These are phyloP conservation scores for Novumbra hubbsi DNA, from an alignment of 2,797 vertebrate genomes.

Conservation along the genomic window DNA sequence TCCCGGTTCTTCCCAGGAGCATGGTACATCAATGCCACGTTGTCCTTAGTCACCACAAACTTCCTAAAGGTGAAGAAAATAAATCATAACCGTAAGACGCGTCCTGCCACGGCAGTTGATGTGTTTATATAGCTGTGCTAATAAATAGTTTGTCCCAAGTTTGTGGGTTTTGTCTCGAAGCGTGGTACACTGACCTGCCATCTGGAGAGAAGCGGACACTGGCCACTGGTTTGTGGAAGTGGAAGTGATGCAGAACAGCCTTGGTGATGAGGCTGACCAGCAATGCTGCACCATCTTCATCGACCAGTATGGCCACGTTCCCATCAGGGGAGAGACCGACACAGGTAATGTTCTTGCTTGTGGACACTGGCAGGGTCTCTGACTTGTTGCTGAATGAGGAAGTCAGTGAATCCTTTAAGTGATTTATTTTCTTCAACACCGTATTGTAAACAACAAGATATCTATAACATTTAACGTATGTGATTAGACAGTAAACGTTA, in stretches of 20 bases:
- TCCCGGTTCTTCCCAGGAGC: conserved; percentile 89
- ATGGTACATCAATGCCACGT: conserved; percentile 89
- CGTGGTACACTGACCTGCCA: conserved; percentile 78
- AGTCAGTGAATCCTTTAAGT: not conserved
- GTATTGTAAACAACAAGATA: not conserved
- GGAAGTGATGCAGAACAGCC: conserved; percentile 86
- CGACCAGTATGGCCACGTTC: conserved; percentile 78
- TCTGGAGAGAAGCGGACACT: conserved; percentile 90
- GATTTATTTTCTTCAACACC: not conserved
- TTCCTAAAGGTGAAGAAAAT: conserved; percentile 70
- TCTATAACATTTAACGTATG: not conserved
- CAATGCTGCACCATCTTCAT: conserved; percentile 81
- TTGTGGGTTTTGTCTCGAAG: not conserved
- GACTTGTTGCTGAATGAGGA: conserved; percentile 85
- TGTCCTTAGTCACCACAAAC: conserved; percentile 92
- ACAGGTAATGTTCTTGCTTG: conserved; percentile 84
- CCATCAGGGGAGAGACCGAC: conserved; percentile 92
- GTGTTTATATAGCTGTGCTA: not conserved
- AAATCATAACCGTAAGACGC: not conserved
- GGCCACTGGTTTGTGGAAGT: conserved; percentile 90
- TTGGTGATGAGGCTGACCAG: conserved; percentile 86
- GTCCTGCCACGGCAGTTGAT: not conserved
- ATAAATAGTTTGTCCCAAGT: not conserved
- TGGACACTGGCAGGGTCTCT: conserved; percentile 85
- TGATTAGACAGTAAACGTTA: not conserved